These are phyloP conservation scores for Rhabdophis nuchalis DNA, from an alignment of 2,797 vertebrate species.

Conservation along the genomic window DNA sequence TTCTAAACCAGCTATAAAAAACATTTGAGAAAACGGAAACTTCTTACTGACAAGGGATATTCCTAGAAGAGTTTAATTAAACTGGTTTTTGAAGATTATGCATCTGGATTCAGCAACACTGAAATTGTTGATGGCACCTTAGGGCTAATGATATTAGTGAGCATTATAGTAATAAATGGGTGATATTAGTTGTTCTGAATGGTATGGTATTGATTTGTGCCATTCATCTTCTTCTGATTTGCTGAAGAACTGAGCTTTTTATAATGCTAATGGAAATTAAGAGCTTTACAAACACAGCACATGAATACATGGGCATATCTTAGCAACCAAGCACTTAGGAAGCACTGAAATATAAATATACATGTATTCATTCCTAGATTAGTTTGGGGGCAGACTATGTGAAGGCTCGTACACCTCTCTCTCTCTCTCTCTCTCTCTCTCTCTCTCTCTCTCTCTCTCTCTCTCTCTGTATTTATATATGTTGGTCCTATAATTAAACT, in stretches of 20 bases:
- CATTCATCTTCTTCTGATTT: slow-evolving; percentile 63
- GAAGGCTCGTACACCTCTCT: neutral
- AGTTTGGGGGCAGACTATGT: neutral
- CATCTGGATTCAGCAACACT: neutral
- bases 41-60: neutral
- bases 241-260: slow-evolving; percentile 56
- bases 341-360: neutral
- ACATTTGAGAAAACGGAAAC: neutral
- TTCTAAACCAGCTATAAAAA: neutral
- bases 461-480: neutral
- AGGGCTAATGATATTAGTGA: slow-evolving; percentile 39
- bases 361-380: neutral
- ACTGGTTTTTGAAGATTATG: neutral
- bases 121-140: slow-evolving; percentile 16
- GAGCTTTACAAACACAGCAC: slow-evolving; percentile 52
- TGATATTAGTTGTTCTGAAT: slow-evolving; percentile 49
- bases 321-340: slow-evolving; percentile 38
- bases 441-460: rapidly evolving
- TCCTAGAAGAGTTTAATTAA: neutral
- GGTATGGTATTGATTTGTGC: slow-evolving; percentile 60
- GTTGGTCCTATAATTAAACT: neutral
- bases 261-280: slow-evolving; percentile 63
- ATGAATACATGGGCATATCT: slow-evolving; percentile 39
- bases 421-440: neutral
- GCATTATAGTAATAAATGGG: slow-evolving; percentile 48